Base-by-base conservation (phyloP, 2,113 vertebrate species). In the Kryptolebias marmoratus region DNA sequence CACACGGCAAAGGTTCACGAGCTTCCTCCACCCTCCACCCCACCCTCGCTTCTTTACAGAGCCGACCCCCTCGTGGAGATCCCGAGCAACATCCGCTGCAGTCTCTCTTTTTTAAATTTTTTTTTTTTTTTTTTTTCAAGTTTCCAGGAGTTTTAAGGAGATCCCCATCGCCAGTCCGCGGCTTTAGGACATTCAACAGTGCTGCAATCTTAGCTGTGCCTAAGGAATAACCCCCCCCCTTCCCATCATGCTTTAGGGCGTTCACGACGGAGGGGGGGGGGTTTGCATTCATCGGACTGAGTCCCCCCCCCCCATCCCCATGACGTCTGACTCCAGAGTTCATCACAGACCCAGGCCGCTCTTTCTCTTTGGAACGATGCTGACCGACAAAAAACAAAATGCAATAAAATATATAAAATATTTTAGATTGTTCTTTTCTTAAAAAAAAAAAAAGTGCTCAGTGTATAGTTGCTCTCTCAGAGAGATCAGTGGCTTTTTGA, bases 351-450 rank as follows among this genome's bases (percentile, higher is more conserved):
- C 64, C 87, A 87, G 80, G 86, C 71, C 85, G 75, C 87, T 92
- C 90, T 93, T 93, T 93, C n/a, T n/a, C n/a, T n/a, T n/a, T n/a
- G 91, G 92, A 93, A 92, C 89, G 86, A 90, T 80, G 89, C 90
- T 88, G 81, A 88, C 87, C 81, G 72, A 85, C 89, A 90, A 89
- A 73, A 79, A 56, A 57, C 74, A 78, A 83, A 59, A 80, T 8
- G 11, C 44, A 62, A 61, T 61, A 79, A 88, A 77, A 86, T 65
- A 74, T 68, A 39, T 31, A 36, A 64, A 66, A 70, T 61, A 58
- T 16, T 11, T 27, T 18, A n/a, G n/a, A n/a, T 54, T 55, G 11
- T 56, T 2, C 16, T 32, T 31, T 30, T 42, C 39, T 22, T 14
- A 66, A 60, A 78, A 69, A 50, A 81, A 67, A 55, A 79, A 87